These are phyloP conservation scores for Hylaea fasciaria DNA, from an alignment of 2,888 invertebrate species.

Conservation along the genomic window DNA sequence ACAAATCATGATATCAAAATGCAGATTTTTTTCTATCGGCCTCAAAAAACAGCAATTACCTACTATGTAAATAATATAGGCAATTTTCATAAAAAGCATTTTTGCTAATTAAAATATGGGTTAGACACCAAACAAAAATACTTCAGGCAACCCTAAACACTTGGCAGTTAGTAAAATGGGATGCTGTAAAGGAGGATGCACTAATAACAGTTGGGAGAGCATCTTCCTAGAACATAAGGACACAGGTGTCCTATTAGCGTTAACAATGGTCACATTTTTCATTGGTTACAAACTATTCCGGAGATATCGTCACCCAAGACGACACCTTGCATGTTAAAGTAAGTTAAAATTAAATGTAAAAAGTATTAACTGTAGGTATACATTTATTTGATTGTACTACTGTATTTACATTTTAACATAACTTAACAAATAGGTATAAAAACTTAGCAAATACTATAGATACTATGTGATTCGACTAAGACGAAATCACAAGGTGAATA, in stretches of 20 bases:
- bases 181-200: slow-evolving; percentile 55
- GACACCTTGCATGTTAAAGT: slow-evolving; percentile 40
- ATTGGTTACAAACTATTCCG: slow-evolving; percentile 56
- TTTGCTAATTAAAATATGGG: too few relatives aligned
- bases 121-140: too few relatives aligned
- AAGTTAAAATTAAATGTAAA: slow-evolving; percentile 23
- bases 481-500: background rate
- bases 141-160: too few relatives aligned
- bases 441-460: background rate
- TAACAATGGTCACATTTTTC: slow-evolving; percentile 47
- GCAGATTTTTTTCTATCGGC: too few relatives aligned
- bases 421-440: background rate
- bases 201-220: slow-evolving; percentile 46
- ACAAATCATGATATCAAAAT: too few relatives aligned
- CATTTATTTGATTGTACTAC: slow-evolving; percentile 7
- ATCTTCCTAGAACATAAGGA: slow-evolving; percentile 50
- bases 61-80: too few relatives aligned
- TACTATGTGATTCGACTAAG: slow-evolving; percentile 10
- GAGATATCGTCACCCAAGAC: slow-evolving; percentile 54
- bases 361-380: background rate
- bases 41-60: too few relatives aligned
- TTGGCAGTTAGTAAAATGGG: slow-evolving; percentile 44
- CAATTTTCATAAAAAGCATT: too few relatives aligned
- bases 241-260: slow-evolving; percentile 47
- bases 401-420: background rate